Evolutionary conservation across 2,797 vertebrate species (phyloP), one percentile per base, ranked within the genome.

Genomic region (Eutrigla gurnardus): DNA sequence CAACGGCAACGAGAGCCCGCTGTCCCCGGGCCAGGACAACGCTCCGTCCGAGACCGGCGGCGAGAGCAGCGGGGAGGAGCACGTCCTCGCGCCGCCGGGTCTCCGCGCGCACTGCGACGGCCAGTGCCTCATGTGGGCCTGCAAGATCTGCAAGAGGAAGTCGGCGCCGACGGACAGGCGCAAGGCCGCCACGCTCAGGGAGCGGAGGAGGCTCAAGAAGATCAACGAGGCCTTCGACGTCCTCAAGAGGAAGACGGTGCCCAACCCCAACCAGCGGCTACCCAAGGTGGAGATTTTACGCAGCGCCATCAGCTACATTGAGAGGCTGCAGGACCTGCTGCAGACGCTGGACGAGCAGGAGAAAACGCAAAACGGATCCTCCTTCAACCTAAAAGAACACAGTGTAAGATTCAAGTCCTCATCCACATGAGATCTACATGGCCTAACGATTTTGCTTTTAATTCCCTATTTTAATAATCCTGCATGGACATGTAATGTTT

Each of bases 201-300:
- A 99, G 90, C 93, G 98, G 80, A 89, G 97, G 85, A 86, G 98
- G 60, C 96, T 99, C 17, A 98, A 98, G 93, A 99, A 99, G 93
- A 99, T 99, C 92, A 99, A 99, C 78, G 98, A 99, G 93, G 98
- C 98, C 77, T 99, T 99, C 78, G 98, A 99, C 47, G 98, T 96
- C 1, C 93, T 99, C 67, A 99, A 99, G 94, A 94, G 95, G 83
- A 91, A 97, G 86, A 98, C 97, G 45, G 97, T 98, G 89, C 94
- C 97, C 63, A 99, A 99, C 91, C 98, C 98, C 35, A 98, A 95
- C 90, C 98, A 99, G 93, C 89, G 98, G 89, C 95, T 99, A 79
- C 97, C 98, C 89, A 99, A 99, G 89, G 98, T 99, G 90, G 98
- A 99, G 95, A 99, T 99, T 85, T 94, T 99, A 88, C 95, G 98